Percentiles rank a stretch among this genome's conserved stretches.
phyloP scores from a whole-genome alignment of 1,140 invertebrate species.

The Drosophila prosaltans region DNA sequence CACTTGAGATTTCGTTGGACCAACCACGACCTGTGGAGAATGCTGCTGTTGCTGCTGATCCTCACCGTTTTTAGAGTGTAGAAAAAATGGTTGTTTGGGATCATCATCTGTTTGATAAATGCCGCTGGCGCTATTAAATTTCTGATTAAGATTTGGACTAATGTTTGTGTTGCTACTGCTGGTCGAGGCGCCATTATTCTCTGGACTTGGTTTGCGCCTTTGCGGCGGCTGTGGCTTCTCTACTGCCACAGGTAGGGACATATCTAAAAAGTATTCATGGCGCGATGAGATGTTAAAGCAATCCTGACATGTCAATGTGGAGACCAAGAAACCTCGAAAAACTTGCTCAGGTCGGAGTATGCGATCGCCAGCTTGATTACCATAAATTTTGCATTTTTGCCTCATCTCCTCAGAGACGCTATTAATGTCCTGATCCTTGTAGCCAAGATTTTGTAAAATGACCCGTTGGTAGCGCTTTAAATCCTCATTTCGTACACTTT shows the following conservation, averaged over 20 bases:
- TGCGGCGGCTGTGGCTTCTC: conserved; percentile 88
- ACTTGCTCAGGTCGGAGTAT: conserved; percentile 92
- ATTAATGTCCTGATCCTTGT: conserved; percentile 88
- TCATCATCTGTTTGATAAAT: conserved; percentile 30
- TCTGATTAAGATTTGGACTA: conserved; percentile 21
- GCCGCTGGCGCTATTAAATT: conserved; percentile 40
- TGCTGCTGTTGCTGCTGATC: conserved; percentile 25
- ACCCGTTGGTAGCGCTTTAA: conserved; percentile 90
- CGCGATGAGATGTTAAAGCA: conserved; percentile 93
- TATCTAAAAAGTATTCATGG: conserved; percentile 96
- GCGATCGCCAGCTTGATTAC: conserved; percentile 90
- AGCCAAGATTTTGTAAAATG: conserved; percentile 89
- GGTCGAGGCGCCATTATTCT: conserved; percentile 24
- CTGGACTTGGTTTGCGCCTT: conserved; percentile 84
- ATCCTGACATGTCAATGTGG: conserved; percentile 94
- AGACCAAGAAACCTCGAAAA: conserved; percentile 95
- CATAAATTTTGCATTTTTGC: conserved; percentile 91
- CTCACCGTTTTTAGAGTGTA: conserved; percentile 34
- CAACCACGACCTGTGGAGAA: conserved; percentile 32
- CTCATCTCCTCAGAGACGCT: conserved; percentile 89
- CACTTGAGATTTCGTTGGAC: conserved; percentile 87
- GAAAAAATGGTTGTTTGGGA: conserved; percentile 54
- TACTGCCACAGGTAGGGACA: conserved; percentile 93
- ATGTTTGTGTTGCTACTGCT: conserved; percentile 1
- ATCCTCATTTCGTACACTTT: conserved; percentile 89